These are phyloP conservation scores for Loxodonta africana DNA, from an alignment of 2,113 vertebrate genomes.

Conservation along the genomic window DNA sequence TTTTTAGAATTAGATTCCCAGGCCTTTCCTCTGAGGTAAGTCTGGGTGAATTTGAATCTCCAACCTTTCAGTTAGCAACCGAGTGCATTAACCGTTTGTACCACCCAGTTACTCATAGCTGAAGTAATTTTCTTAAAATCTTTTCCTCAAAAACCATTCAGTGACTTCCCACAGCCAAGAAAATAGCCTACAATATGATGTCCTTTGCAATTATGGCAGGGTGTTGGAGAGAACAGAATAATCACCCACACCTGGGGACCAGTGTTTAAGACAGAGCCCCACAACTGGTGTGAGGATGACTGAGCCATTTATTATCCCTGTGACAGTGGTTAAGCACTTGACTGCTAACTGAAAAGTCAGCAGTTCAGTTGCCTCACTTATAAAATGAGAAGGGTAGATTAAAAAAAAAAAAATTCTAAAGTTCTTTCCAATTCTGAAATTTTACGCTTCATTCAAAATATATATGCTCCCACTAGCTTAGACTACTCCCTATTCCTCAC, in stretches of 20 bases:
- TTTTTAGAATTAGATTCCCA: neutral
- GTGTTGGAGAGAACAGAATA: neutral
- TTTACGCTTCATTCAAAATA: neutral
- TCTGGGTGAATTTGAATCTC: neutral
- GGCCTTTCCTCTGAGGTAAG: neutral
- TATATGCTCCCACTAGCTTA: neutral
- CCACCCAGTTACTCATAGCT: neutral
- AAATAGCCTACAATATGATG: neutral
- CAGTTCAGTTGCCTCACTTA: neutral
- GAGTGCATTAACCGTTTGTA: neutral
- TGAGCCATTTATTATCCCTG: neutral
- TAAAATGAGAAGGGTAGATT: neutral
- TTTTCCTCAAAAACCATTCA: neutral
- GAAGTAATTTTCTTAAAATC: conserved; percentile 3
- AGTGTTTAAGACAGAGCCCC: neutral
- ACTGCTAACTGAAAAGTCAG: too few species aligned
- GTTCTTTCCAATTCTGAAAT: neutral
- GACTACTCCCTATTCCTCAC: neutral
- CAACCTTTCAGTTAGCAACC: neutral
- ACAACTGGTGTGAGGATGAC: fast-evolving
- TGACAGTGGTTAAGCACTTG: too few species aligned
- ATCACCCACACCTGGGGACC: fast-evolving
- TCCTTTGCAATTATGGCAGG: too few species aligned
- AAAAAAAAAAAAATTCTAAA: neutral
- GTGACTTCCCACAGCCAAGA: neutral